Percentiles rank a stretch among this genome's conserved stretches.
Evolutionary conservation across 2,888 invertebrate species (phyloP).

Genomic region (Aplocera efformata): DNA sequence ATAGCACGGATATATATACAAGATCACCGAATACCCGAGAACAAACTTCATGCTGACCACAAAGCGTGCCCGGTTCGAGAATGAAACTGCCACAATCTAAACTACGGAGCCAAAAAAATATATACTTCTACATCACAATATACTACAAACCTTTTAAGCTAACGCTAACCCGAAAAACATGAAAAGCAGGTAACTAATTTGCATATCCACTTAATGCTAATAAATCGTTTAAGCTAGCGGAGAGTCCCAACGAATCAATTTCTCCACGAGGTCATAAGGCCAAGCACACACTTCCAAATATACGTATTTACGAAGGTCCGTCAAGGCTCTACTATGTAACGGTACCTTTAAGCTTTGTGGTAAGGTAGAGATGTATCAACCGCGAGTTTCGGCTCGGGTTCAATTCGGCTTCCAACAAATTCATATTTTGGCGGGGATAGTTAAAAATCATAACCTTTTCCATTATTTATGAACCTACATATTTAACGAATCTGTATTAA

Average conservation of each 20-base stretch:
- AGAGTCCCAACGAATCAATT: constrained; percentile 33
- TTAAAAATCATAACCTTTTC: too few relatives aligned
- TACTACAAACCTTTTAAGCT: constrained; percentile 3
- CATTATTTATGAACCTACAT: too few relatives aligned
- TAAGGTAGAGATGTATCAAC: neutral
- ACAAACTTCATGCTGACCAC: too few relatives aligned
- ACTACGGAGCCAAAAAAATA: too few relatives aligned
- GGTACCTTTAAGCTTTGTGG: constrained; percentile 8
- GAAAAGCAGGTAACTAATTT: constrained; percentile 15
- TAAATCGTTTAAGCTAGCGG: constrained; percentile 28
- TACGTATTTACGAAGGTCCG: constrained; percentile 31
- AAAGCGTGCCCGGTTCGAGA: too few relatives aligned
- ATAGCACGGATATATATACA: too few relatives aligned
- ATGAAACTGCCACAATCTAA: too few relatives aligned
- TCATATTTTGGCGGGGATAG: too few relatives aligned
- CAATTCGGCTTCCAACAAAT: neutral
- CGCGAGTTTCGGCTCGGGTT: constrained; percentile 6
- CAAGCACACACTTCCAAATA: constrained; percentile 23
- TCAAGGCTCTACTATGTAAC: constrained; percentile 27
- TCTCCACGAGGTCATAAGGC: constrained; percentile 38
- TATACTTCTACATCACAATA: too few relatives aligned
- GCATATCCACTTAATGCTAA: constrained; percentile 19
- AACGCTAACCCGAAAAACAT: neutral
- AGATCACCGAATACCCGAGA: too few relatives aligned
- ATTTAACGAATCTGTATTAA: too few relatives aligned